Base-by-base conservation (phyloP, 2,113 vertebrate species). In the Dendrocopos noguchii region DNA sequence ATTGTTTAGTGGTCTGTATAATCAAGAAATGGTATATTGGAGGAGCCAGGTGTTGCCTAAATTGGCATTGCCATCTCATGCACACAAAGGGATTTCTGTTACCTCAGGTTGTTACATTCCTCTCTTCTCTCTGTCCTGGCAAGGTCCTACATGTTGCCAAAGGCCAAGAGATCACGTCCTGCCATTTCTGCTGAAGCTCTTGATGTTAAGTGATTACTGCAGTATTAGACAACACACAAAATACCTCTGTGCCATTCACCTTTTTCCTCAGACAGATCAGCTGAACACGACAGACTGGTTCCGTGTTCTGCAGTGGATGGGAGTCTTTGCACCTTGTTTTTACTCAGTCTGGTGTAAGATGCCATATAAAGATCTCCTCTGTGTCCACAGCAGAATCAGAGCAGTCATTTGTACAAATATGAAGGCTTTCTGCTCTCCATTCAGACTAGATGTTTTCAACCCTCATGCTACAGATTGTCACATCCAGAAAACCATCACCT, bases 31-130 rank as follows among this genome's bases (percentile, higher is more conserved):
- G 25, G 46, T 36, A 42, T 12, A 19, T 16, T 84, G 59, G 59
- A 72, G 33, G 27, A 80, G 53, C 11, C 70, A 77, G 39, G 70
- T 28, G 55, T 66, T 53, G 22, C 42, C 65, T 84, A 36, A 46
- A 39, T 34, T 24, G 31, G 27, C 77, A 68, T 73, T 73, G 42
- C 55, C 27, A 39, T 31, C 42, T 68, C 17, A 7, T 11, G 28
- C 13, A 20, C 3, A 15, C 34, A 77, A 50, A 6, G 21, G 12
- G 47, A 7, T 9, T 81, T 77, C 50, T 73, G 34, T 18, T 77
- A 50, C 1, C 0, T 6, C 7, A 47, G 31, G 15, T 12, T 73
- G 55, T 10, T 46, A 39, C 0, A 1, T 34, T 78, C 15, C 47
- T 20, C 5, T 5, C 42, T 68, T 73, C 71, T 39, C 53, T 66